Evolutionary conservation across 2,797 vertebrate species (phyloP), one percentile per base, ranked within the genome.

Genomic region (Heliangelus exortis): DNA sequence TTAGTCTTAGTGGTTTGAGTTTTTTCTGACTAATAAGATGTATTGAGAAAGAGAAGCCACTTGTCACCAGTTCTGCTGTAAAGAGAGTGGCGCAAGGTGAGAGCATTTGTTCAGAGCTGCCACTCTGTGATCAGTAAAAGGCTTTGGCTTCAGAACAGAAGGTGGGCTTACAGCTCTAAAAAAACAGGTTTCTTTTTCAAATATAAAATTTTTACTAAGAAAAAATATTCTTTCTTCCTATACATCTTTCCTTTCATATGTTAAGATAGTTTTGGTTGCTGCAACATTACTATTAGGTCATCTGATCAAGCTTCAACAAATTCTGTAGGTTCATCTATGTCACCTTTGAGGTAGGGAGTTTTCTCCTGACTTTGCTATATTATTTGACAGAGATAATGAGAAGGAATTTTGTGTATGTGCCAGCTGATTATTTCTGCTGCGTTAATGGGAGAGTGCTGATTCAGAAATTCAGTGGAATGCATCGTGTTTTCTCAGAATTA

Each of bases 341-440:
- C 10, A 53, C 31, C 22, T 55, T 7, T 71, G 63, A 80, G 33
- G 22, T 25, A 67, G 17, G n/a, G 67, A n/a, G 58, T 48, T 85
- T 91, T 77, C 43, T 89, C 39, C 67, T 88, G 76, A 77, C 33
- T 79, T 83, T 74, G 53, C 39, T 57, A 3, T 43, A 25, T 73
- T 79, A 73, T 75, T 89, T 83, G 28, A 74, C 33, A 61, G 76
- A 89, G 57, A 31, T 74, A 91, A 87, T 48, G 33, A 67, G 58
- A 43, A 68, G 28, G 36, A 66, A 10, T 45, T 93, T 58, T 50
- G 33, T 67, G 53, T 73, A 76, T 92, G 22, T 65, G 36, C 36
- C 58, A 78, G 16, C 54, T 13, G 10, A 54, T 84, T 86, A 62
- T 14, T 92, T 22, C 83, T 90, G 41, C 66, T 90, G 83, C 22